Conservation (phyloP, 2,888 invertebrate species). For the Mylabris sibirica region DNA sequence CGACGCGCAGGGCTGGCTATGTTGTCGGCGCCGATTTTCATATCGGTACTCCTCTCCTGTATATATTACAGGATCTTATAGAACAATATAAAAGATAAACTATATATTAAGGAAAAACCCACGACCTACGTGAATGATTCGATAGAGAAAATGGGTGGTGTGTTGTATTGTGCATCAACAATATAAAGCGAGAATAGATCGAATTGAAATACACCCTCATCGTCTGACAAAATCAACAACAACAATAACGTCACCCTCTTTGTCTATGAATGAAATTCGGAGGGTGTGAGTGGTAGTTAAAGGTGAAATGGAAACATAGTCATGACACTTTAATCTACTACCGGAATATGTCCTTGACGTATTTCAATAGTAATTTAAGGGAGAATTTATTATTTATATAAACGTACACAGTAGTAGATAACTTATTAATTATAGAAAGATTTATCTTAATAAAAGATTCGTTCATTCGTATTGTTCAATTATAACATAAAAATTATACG, state of each 20-base stretch:
- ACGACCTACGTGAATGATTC: background rate
- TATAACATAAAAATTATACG: background rate
- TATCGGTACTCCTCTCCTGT: background rate
- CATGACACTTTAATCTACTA: background rate
- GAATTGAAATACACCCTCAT: conserved; percentile 6
- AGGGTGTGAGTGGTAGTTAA: background rate
- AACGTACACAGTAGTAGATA: no score
- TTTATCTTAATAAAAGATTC: background rate
- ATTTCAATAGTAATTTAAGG: background rate
- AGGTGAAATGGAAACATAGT: background rate
- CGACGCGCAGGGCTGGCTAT: conserved; percentile 27
- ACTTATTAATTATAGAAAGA: no score
- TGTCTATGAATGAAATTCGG: background rate
- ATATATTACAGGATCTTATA: conserved; percentile 3
- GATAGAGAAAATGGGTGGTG: background rate
- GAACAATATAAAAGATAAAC: conserved; percentile 15
- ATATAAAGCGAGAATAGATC: background rate
- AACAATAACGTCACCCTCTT: background rate
- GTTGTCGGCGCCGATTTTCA: conserved; percentile 28
- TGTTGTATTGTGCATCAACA: no score
- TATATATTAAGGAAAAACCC: conserved; percentile 2
- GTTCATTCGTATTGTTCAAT: background rate
- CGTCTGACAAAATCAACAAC: background rate
- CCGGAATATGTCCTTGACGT: background rate
- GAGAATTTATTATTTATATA: no score